phyloP scores from a whole-genome alignment of 2,797 vertebrate genomes.

The Dendrocincla tyrannina region DNA sequence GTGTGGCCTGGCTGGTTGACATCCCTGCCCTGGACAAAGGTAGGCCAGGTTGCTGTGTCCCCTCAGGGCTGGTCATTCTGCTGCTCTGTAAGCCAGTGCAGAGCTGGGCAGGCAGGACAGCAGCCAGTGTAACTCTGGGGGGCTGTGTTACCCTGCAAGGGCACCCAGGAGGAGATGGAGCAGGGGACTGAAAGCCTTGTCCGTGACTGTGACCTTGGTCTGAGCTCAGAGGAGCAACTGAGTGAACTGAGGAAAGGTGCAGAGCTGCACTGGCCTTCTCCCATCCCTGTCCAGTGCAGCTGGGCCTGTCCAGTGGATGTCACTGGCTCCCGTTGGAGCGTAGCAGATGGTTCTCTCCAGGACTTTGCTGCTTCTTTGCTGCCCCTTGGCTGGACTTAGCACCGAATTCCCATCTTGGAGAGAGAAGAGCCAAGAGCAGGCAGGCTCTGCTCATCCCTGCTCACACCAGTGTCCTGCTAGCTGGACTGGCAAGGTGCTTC shows the following conservation, averaged over 20 bases:
- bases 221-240: not conserved
- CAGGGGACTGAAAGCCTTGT: not conserved
- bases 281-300: not conserved
- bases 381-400: not conserved
- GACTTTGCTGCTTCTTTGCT: not conserved
- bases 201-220: not conserved
- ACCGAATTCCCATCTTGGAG: not conserved
- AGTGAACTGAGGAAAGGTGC: not conserved
- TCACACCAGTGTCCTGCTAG: not conserved
- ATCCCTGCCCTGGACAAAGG: not conserved
- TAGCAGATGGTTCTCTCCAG: not conserved
- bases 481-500: too few species aligned
- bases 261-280: not conserved
- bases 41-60: not conserved
- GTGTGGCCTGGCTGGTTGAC: rapidly evolving
- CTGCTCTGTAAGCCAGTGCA: not conserved
- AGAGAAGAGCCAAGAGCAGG: not conserved
- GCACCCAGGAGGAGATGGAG: not conserved
- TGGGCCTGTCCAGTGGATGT: rapidly evolving
- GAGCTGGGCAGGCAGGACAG: not conserved
- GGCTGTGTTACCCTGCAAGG: not conserved
- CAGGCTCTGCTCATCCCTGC: not conserved
- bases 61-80: not conserved
- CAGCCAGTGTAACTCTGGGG: rapidly evolving
- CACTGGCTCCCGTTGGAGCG: not conserved